Base-by-base conservation (phyloP, 2,888 invertebrate genomes). In the Slavum lentiscoides region DNA sequence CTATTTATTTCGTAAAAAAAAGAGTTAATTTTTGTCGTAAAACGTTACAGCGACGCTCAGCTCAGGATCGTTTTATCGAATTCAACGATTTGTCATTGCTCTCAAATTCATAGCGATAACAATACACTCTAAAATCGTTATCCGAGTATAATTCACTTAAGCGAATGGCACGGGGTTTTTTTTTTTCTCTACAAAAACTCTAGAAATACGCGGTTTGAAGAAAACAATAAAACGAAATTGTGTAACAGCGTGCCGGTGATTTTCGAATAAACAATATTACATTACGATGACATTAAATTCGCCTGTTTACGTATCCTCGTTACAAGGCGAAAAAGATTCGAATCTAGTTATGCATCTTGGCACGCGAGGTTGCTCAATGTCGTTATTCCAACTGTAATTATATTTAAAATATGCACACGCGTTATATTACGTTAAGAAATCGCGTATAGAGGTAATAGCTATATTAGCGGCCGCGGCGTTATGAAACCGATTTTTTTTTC, bases 271-370 rank as follows among this genome's bases (percentile, higher is more conserved):
- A 23, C 17, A 1, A 58, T 19, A 37, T 30, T 30, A 68, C 21
- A 53, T n/a, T 15, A 53, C 15, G 21, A 37, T 53, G 74, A 64
- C 9, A 30, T 30, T 30, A 49, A 62, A 43, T 49, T 8, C n/a
- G 17, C 7, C 15, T 4, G 30, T 30, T 30, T 30, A 30, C 30
- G 21, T 6, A 17, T 19, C 66, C 21, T 62, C 11, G 55, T 74
- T 43, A 37, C 53, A 7, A 66, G 21, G 55, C 39, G 3, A 58
- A 43, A 67, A 59, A 68, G 68, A 76, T 76, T 76, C 3, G 21
- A 67, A 76, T 76, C 59, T 59, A 58, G 49, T 68, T 75, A 49
- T 68, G 59, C 55, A 68, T 75, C 59, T 59, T 59, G 30, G 67
- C 59, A 75, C n/a, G 49, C 30, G 17, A 15, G 13, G 49, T 68